Evolutionary conservation across 2,797 vertebrate species (phyloP).

Genomic region (Poeciliopsis turneri): DNA sequence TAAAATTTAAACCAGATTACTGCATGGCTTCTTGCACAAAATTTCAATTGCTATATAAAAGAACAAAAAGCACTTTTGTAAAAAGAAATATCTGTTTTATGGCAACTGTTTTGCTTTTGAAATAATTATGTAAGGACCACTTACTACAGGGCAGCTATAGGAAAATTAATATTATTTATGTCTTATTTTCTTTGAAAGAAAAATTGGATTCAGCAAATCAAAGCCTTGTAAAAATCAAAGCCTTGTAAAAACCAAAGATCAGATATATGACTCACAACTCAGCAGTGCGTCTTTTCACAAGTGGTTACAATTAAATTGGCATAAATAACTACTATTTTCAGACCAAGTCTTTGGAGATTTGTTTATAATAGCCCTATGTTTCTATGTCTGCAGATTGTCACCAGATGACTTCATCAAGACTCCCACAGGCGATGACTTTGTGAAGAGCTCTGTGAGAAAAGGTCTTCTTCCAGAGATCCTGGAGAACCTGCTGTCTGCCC

Average conservation of each 20-base stretch:
- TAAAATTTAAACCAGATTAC: neutral
- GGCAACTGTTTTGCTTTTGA: neutral
- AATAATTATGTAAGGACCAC: neutral
- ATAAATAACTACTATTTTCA: neutral
- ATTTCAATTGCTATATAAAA: neutral
- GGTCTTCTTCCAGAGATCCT: conserved; percentile 93
- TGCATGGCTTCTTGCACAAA: neutral
- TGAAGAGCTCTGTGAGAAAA: conserved; percentile 88
- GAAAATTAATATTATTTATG: neutral
- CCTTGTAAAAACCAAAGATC: neutral
- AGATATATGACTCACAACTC: neutral
- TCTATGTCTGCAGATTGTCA: conserved; percentile 75
- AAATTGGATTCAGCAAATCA: neutral
- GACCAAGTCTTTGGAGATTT: neutral
- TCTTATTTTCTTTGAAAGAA: neutral
- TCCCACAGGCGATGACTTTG: conserved; percentile 89
- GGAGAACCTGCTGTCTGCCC: conserved; percentile 90
- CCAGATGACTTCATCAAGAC: conserved; percentile 91
- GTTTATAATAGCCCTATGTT: neutral
- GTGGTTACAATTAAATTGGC: neutral
- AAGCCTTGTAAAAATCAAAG: neutral
- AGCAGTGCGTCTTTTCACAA: neutral
- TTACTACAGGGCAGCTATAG: neutral
- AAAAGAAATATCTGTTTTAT: neutral
- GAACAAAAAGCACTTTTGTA: neutral